Evolutionary conservation across 2,888 invertebrate species (phyloP).

Genomic region (Beris chalybata): DNA sequence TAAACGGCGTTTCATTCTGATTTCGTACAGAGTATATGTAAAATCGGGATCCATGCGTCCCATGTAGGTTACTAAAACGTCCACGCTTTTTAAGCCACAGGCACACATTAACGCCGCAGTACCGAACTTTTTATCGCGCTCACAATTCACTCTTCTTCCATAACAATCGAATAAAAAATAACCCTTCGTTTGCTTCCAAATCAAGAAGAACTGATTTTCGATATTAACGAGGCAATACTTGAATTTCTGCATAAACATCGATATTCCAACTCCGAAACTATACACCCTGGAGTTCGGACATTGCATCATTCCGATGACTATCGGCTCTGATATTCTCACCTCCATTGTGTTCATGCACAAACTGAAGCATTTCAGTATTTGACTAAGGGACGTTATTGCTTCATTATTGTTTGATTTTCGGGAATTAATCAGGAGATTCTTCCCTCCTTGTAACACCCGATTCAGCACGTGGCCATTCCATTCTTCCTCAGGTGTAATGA

Average conservation of each 20-base stretch:
- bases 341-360: slow-evolving; percentile 47
- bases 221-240: slow-evolving; percentile 46
- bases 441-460: slow-evolving; percentile 47
- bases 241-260: slow-evolving; percentile 44
- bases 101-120: slow-evolving; percentile 47
- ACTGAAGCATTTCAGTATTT: slow-evolving; percentile 46
- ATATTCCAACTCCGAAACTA: slow-evolving; percentile 8
- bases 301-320: slow-evolving; percentile 37
- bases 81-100: slow-evolving; percentile 47
- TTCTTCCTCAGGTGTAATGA: slow-evolving; percentile 47
- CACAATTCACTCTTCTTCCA: slow-evolving; percentile 46
- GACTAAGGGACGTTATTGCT: slow-evolving; percentile 41
- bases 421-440: slow-evolving; percentile 44
- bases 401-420: slow-evolving; percentile 40
- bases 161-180: slow-evolving; percentile 51
- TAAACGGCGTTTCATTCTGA: slow-evolving; percentile 46
- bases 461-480: slow-evolving; percentile 49
- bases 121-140: slow-evolving; percentile 43
- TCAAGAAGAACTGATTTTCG: slow-evolving; percentile 46
- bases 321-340: slow-evolving; percentile 44
- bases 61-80: slow-evolving; percentile 46
- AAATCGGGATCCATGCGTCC: slow-evolving; percentile 43
- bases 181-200: slow-evolving; percentile 48
- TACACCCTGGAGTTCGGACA: slow-evolving; percentile 3
- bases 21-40: slow-evolving; percentile 45